Base-by-base conservation (phyloP, 1,140 invertebrate species). In the silkworm (Bombyx mori) region DNA sequence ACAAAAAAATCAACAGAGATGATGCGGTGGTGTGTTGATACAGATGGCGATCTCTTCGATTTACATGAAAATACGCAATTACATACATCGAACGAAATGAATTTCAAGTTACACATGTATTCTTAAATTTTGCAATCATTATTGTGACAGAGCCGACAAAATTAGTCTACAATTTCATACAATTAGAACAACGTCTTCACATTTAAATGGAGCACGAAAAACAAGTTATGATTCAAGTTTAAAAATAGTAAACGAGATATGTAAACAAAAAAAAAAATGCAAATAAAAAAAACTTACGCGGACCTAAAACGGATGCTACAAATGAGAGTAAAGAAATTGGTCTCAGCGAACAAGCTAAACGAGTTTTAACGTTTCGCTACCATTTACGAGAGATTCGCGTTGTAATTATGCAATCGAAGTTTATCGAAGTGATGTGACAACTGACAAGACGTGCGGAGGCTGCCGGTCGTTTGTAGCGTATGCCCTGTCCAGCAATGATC, bases 401-500 rank as follows among this genome's bases (percentile, higher is more conserved):
- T 2, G 26, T 35, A 35, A 35, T 35, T 35, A 35, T 35, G 26
- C 26, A 35, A 35, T 35, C 26, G 26, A 35, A 4, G 26, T 35
- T 35, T 35, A 35, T 35, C 49, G 42, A 51, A 51, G 8, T 51
- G 10, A 9, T 35, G 49, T n/a, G n/a, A n/a, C n/a, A n/a, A n/a
- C n/a, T 7, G 42, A 35, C 22, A 54, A 55, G 44, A 56, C 42
- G 58, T 62, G 60, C 26, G 56, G 44, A 66, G 63, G 62, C 67
- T 65, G 67, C 63, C 67, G 70, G 56, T 53, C 60, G 54, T 56
- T 69, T 57, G 59, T 66, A 57, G 68, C 73, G 70, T 68, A 68
- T 81, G 83, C 82, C 82, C 83, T 71, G 71, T 57, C 66, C 70
- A 66, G 66, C 22, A 35, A 8, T 35, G 10, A 35, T 51, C 49